These are phyloP conservation scores for Passerculus sandwichensis DNA, from an alignment of 2,797 vertebrate genomes.

Conservation along the genomic window DNA sequence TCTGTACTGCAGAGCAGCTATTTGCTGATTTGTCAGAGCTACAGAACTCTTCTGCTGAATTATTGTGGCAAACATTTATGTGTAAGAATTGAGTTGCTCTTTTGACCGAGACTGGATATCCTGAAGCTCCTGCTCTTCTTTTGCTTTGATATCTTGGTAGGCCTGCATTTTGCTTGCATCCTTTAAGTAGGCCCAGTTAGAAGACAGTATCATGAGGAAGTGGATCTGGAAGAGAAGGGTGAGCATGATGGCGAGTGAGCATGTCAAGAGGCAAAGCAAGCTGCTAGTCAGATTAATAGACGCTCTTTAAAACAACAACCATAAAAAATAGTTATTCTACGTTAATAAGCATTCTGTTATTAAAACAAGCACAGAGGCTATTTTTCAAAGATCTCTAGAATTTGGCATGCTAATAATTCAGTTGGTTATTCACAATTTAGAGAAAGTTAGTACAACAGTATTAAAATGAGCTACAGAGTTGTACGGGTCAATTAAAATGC, in stretches of 20 bases:
- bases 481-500: slow-evolving; percentile 53
- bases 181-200: slow-evolving; percentile 99
- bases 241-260: slow-evolving; percentile 96
- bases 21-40: slow-evolving; percentile 84
- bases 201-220: slow-evolving; percentile 99
- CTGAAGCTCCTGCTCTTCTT: slow-evolving; percentile 99
- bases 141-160: slow-evolving; percentile 99
- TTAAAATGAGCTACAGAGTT: slow-evolving; percentile 52
- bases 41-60: slow-evolving; percentile 81
- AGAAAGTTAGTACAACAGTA: slow-evolving; percentile 74
- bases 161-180: slow-evolving; percentile 99
- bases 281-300: slow-evolving; percentile 88
- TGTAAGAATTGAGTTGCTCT: slow-evolving; percentile 99
- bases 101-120: slow-evolving; percentile 98
- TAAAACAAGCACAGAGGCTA: slow-evolving; percentile 64
- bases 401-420: slow-evolving; percentile 72
- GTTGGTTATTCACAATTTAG: slow-evolving; percentile 65
- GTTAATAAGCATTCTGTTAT: slow-evolving; percentile 70
- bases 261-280: slow-evolving; percentile 94
- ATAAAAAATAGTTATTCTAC: slow-evolving; percentile 69
- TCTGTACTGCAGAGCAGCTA: slow-evolving; percentile 86
- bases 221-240: slow-evolving; percentile 99
- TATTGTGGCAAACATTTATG: slow-evolving; percentile 84
- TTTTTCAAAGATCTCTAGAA: slow-evolving; percentile 40
- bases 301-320: slow-evolving; percentile 43